Evolutionary conservation across 2,888 invertebrate genomes (phyloP).

Genomic region (Copidosoma aretas): DNA sequence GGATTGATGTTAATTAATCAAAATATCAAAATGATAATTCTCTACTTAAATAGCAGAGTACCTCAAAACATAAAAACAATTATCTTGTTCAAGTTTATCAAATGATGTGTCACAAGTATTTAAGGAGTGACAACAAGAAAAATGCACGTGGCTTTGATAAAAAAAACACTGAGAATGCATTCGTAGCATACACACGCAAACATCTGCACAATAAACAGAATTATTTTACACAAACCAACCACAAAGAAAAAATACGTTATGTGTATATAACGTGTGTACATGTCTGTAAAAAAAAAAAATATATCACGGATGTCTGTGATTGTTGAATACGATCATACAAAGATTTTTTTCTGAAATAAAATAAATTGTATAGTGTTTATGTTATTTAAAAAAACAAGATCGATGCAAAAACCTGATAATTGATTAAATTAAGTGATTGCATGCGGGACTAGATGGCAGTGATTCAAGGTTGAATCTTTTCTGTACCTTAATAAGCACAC

Average conservation of each 20-base stretch:
- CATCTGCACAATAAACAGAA: slow-evolving; percentile 6
- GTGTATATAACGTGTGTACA: slow-evolving; percentile 56
- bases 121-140: slow-evolving; percentile 9
- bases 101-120: slow-evolving; percentile 24
- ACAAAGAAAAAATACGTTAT: slow-evolving; percentile 39
- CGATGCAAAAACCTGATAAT: slow-evolving; percentile 35
- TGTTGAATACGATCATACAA: slow-evolving; percentile 49
- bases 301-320: slow-evolving; percentile 49
- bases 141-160: slow-evolving; percentile 12
- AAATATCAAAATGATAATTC: slow-evolving; percentile 45
- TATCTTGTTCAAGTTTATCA: slow-evolving; percentile 57
- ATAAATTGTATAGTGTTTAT: slow-evolving; percentile 52
- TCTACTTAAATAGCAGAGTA: slow-evolving; percentile 46
- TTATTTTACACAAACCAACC: neutral
- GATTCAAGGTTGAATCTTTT: slow-evolving; percentile 5
- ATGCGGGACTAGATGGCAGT: slow-evolving; percentile 8
- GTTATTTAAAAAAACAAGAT: slow-evolving; percentile 48
- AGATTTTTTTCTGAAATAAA: slow-evolving; percentile 47
- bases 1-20: slow-evolving; percentile 55
- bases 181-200: slow-evolving; percentile 14
- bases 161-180: slow-evolving; percentile 14
- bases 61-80: slow-evolving; percentile 40
- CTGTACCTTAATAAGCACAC: slow-evolving; percentile 44
- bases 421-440: slow-evolving; percentile 51
- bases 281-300: slow-evolving; percentile 52